Percentiles rank a stretch among this genome's conserved stretches.
Evolutionary conservation across 2,113 vertebrate species (phyloP).

Genomic region (Heterocephalus glaber): DNA sequence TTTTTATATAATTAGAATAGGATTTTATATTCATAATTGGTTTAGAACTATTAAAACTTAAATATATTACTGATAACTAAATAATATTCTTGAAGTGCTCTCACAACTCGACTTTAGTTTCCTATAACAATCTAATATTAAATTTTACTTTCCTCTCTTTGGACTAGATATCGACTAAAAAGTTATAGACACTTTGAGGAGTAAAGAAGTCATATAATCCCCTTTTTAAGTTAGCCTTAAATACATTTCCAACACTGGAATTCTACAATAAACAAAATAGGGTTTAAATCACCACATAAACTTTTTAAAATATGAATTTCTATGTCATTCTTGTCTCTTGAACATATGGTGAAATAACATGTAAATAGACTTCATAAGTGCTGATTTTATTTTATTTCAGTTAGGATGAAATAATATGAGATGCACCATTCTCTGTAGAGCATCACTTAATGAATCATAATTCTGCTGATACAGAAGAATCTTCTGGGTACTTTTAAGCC

Average conservation of each 20-base stretch:
- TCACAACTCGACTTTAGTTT: not conserved
- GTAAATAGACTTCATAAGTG: not conserved
- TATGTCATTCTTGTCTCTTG: not conserved
- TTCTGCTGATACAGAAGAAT: not conserved
- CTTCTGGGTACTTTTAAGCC: not conserved
- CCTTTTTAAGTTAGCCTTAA: not conserved
- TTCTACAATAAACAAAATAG: not conserved
- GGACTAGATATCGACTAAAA: not conserved
- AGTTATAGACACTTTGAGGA: not conserved
- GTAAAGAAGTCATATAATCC: not conserved
- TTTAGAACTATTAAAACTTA: not conserved
- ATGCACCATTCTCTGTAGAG: not conserved
- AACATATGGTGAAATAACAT: not conserved
- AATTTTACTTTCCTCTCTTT: slow-evolving; percentile 9
- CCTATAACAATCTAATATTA: not conserved
- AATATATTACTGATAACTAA: not conserved
- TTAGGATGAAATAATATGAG: not conserved
- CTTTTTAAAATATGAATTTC: slow-evolving; percentile 1
- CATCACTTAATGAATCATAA: not conserved
- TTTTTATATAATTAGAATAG: not conserved
- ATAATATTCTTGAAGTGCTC: not conserved
- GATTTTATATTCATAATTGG: not conserved
- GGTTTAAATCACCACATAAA: not conserved
- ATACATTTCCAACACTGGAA: not conserved
- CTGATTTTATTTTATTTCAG: not conserved